Percentiles rank a stretch among this genome's conserved stretches.
These are phyloP conservation scores for Hybognathus amarus DNA, from an alignment of 2,797 vertebrate genomes.

Conservation along the genomic window DNA sequence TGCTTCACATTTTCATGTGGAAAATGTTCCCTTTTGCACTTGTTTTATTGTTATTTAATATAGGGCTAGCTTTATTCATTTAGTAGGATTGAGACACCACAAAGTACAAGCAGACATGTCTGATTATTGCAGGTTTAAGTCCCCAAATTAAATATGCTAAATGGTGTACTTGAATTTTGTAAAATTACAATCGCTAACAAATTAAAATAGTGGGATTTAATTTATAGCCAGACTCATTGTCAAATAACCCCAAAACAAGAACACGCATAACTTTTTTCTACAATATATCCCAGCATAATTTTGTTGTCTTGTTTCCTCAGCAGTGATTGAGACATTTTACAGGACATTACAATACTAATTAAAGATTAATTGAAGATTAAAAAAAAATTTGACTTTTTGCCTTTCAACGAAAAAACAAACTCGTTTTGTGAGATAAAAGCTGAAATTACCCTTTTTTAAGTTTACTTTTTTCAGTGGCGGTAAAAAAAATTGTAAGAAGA, in stretches of 20 bases:
- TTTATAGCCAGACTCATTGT: too few relatives aligned
- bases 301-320: neutral
- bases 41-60: neutral
- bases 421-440: too few relatives aligned
- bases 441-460: too few relatives aligned
- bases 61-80: neutral
- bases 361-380: neutral
- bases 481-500: too few relatives aligned
- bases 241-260: too few relatives aligned
- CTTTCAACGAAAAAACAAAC: too few relatives aligned
- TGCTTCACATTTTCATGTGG: neutral
- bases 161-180: neutral
- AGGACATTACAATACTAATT: neutral
- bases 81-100: neutral
- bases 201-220: neutral
- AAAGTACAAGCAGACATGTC: too few relatives aligned
- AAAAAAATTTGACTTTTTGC: too few relatives aligned
- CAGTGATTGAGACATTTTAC: neutral
- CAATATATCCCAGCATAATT: neutral
- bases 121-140: neutral
- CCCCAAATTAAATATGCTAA: neutral
- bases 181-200: neutral
- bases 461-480: too few relatives aligned
- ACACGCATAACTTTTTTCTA: neutral
- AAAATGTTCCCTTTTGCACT: neutral